Evolutionary conservation across 2,888 invertebrate genomes (phyloP).

Genomic region (Drosophila pegasa): DNA sequence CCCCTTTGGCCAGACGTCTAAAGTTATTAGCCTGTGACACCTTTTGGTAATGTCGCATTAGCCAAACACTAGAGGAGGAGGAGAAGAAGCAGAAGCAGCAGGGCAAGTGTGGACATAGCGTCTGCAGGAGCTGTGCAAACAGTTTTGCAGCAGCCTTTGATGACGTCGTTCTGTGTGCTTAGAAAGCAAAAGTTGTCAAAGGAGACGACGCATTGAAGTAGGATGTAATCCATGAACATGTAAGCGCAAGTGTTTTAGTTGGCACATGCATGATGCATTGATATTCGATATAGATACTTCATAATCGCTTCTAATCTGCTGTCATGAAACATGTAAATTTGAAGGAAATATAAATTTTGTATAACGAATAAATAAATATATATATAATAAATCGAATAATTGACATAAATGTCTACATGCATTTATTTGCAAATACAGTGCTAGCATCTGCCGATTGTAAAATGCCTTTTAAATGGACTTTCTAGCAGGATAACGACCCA

Average conservation of each 20-base stretch:
- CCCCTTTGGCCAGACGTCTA: conserved; percentile 35
- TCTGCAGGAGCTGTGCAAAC: conserved; percentile 45
- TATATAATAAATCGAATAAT: neutral
- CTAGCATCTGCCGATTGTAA: too few species aligned
- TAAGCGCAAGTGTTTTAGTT: neutral
- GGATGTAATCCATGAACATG: conserved; percentile 7
- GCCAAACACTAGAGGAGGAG: conserved; percentile 30
- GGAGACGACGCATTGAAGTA: conserved; percentile 1
- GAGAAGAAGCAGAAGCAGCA: too few species aligned
- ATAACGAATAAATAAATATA: too few species aligned
- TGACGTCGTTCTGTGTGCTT: conserved; percentile 18
- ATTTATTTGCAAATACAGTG: too few species aligned
- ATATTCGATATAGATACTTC: neutral
- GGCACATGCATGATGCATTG: neutral
- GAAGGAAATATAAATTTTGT: neutral
- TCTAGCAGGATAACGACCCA: too few species aligned
- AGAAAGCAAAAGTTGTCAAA: conserved; percentile 49
- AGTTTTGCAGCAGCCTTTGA: conserved; percentile 13
- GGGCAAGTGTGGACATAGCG: conserved; percentile 4
- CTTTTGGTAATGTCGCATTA: conserved; percentile 63
- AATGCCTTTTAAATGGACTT: too few species aligned
- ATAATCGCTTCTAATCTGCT: neutral
- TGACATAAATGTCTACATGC: too few species aligned
- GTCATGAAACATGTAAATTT: neutral
- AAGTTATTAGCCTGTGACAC: conserved; percentile 77